Evolutionary conservation across 2,888 invertebrate genomes (phyloP).

Genomic region (Stratiomys singularior): DNA sequence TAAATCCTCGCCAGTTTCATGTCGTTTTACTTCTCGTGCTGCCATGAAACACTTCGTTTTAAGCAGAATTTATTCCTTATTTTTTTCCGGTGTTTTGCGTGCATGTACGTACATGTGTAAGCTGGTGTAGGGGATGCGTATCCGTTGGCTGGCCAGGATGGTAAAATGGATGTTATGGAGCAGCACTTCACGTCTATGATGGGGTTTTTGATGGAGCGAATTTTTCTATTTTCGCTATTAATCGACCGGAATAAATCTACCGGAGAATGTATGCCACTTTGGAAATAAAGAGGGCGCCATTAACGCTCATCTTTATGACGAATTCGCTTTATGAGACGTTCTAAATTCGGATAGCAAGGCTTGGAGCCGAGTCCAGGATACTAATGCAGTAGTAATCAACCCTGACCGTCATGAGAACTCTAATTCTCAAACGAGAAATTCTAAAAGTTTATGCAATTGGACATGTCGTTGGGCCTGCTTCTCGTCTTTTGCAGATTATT

Average conservation of each 20-base stretch:
- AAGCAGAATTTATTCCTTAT: slow-evolving; percentile 27
- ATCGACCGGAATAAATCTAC: slow-evolving; percentile 47
- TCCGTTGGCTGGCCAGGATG: background rate
- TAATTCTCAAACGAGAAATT: too few relatives aligned
- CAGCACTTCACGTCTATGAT: background rate
- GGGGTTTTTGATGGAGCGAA: slow-evolving; percentile 27
- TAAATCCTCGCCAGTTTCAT: slow-evolving; percentile 2
- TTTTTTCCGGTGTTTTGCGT: slow-evolving; percentile 38
- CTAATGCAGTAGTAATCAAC: background rate
- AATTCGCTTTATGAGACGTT: slow-evolving; percentile 45
- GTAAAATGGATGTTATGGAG: slow-evolving; percentile 3
- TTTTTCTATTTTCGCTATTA: slow-evolving; percentile 48
- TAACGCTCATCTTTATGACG: slow-evolving; percentile 47
- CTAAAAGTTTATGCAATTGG: too few relatives aligned
- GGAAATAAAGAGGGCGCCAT: slow-evolving; percentile 45
- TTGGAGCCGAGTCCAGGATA: background rate
- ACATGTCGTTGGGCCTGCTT: too few relatives aligned
- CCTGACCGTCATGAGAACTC: too few relatives aligned
- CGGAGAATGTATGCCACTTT: slow-evolving; percentile 3
- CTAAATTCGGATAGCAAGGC: slow-evolving; percentile 7
- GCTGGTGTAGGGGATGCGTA: background rate
- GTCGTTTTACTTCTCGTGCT: background rate
- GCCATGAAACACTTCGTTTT: background rate
- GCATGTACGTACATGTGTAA: background rate
- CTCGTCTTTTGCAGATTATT: too few relatives aligned